Evolutionary conservation across 2,888 invertebrate species (phyloP).

Genomic region (Drosophila buzzatii): DNA sequence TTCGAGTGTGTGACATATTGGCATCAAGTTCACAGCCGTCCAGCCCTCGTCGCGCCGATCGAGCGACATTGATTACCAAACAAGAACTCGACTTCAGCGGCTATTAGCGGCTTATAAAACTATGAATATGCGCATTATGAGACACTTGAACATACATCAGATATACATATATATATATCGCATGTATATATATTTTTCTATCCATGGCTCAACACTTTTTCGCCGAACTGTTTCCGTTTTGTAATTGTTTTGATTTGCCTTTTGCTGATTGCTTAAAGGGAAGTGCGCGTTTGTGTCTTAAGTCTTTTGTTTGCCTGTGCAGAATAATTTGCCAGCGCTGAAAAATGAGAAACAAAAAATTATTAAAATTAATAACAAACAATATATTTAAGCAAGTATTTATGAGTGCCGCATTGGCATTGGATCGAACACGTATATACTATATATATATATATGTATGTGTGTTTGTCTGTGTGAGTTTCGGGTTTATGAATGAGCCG

Average conservation of each 20-base stretch:
- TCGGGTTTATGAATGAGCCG: slow-evolving; percentile 43
- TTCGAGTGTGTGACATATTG: slow-evolving; percentile 80
- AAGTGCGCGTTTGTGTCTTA: slow-evolving; percentile 55
- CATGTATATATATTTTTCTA: background rate
- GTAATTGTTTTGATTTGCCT: slow-evolving; percentile 57
- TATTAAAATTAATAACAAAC: slow-evolving; percentile 42
- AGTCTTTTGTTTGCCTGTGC: slow-evolving; percentile 64
- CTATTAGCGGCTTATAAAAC: slow-evolving; percentile 64
- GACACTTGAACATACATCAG: slow-evolving; percentile 12
- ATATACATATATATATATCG: slow-evolving; percentile 2
- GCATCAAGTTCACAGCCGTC: slow-evolving; percentile 73
- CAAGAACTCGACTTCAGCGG: slow-evolving; percentile 57
- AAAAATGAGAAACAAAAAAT: background rate
- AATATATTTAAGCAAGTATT: slow-evolving; percentile 21
- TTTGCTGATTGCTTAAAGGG: slow-evolving; percentile 41
- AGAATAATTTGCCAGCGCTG: slow-evolving; percentile 57
- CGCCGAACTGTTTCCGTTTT: slow-evolving; percentile 65
- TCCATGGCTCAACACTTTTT: slow-evolving; percentile 13
- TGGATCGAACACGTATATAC: slow-evolving; percentile 22
- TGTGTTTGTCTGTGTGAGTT: slow-evolving; percentile 10
- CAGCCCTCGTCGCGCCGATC: slow-evolving; percentile 71
- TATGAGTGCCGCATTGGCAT: slow-evolving; percentile 51
- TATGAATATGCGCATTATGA: slow-evolving; percentile 35
- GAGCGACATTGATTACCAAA: slow-evolving; percentile 75
- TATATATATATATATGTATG: background rate